Evolutionary conservation across 2,888 invertebrate genomes (phyloP).

Genomic region (Nineta flava): DNA sequence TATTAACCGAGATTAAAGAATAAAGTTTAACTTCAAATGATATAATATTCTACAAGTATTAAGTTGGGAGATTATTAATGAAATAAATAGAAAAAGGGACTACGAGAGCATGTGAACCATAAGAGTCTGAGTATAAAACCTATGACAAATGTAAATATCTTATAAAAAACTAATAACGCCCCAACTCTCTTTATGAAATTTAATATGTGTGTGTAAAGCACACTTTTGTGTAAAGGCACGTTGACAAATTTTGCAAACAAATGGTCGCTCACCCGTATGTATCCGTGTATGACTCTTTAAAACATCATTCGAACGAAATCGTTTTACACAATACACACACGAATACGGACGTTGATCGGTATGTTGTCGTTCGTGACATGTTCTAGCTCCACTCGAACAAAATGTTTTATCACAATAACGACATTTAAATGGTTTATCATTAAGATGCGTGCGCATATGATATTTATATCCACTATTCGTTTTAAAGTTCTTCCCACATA

Average conservation of each 20-base stretch:
- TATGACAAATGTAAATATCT: too few relatives aligned
- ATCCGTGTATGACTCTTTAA: background rate
- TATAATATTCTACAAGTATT: too few relatives aligned
- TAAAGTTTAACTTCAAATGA: too few relatives aligned
- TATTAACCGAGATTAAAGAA: too few relatives aligned
- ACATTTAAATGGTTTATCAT: background rate
- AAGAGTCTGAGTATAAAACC: too few relatives aligned
- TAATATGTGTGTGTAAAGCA: background rate
- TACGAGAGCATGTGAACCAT: too few relatives aligned
- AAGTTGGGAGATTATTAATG: too few relatives aligned
- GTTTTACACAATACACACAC: background rate
- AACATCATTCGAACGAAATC: background rate
- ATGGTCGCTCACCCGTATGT: constrained; percentile 1
- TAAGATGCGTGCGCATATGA: background rate
- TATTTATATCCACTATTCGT: background rate
- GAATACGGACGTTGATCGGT: background rate
- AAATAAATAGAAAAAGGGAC: too few relatives aligned
- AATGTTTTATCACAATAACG: background rate
- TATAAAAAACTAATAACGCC: too few relatives aligned
- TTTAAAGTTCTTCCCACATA: background rate
- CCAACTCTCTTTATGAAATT: background rate
- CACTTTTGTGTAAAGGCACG: background rate
- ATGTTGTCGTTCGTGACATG: background rate
- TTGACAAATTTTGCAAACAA: background rate
- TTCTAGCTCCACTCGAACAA: background rate